Evolutionary conservation across 2,797 vertebrate genomes (phyloP), one percentile per base, ranked within the genome.

Genomic region (Vespertilio murinus): DNA sequence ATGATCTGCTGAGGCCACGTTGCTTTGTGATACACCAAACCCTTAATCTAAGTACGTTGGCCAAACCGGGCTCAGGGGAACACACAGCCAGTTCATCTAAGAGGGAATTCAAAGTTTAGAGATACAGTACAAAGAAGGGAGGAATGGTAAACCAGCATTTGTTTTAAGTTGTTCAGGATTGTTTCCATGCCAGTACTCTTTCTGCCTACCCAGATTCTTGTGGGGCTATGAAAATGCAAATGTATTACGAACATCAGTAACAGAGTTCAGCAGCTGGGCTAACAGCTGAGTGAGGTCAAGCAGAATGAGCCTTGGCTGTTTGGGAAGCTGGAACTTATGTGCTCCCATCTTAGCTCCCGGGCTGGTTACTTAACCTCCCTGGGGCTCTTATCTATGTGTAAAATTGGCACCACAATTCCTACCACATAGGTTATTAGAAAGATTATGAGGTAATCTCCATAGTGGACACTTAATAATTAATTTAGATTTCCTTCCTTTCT

Each of bases 401-500:
- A 95, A 86, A 82, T 79, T 23, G 81, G 38, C 54, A 70, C 83
- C 67, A 30, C 70, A 83, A 71, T 67, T 94, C 79, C 64, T 88
- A 75, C 23, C 42, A 59, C 40, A 70, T 49, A 78, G 69, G 71
- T 93, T 94, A 88, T 85, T 79, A 88, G 42, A 45, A 86, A 95
- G 59, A 92, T 87, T 83, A 91, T 67, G n/a, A 92, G 56, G 70
- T 88, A 88, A 70, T 91, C 65, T 88, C 10, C 13, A 49, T 40
- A 70, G 42, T 28, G 78, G 83, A 23, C 38, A 77, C 33, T 88
- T 94, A 40, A 89, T 88, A 85, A 81, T 95, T 93, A 92, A 91
- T 93, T 80, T 89, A 59, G 59, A 88, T 89, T 82, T 94, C 16
- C 78, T 87, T 90, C n/a, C 17, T 90, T 64, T 95, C 64, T 83